Evolutionary conservation across 2,888 invertebrate genomes (phyloP), one percentile per base, ranked within the genome.

Genomic region (Boloria selene): DNA sequence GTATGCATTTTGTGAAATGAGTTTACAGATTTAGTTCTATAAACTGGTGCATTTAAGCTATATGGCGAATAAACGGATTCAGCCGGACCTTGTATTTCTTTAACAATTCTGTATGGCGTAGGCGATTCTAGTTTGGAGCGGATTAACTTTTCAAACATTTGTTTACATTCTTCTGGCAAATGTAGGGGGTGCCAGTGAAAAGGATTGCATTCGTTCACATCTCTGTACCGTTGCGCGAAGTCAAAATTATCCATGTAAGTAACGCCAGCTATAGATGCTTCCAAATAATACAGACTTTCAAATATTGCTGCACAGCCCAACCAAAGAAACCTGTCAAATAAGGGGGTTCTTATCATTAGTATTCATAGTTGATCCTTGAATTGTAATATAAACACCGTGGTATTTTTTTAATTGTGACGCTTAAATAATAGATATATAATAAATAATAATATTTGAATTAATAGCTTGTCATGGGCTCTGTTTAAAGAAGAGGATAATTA

Each of bases 171-270:
- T 42, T 83, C 82, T 0, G 90, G 90, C 54, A 90, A 70, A 75
- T 89, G 90, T 13, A 91, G 73, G 0, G 90, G 91, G 67, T 90
- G 85, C 86, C 86, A 90, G 71, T 88, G 81, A 49, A 86, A 76
- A 1, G 90, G 90, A 68, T 90, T 84, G 66, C 90, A 90, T 74
- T 89, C 87, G 59, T 85, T 74, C 6, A 81, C 73, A 50, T 88
- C 75, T 65, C 79, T 77, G 69, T 87, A 89, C 64, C 87, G 77
- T 47, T 84, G 75, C 65, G 85, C 85, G 50, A 90, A 87, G 70
- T 87, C 84, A 53, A 86, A 86, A 61, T 88, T 45, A 26, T 90
- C 90, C 80, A 75, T 85, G 71, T 89, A 90, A 0, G 91, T 88
- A 18, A 90, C 77, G 4, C 91, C 91, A 0, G 83, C 74, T 17